A percentile compares a stretch with the other conserved stretches of the same genome.
Conservation (phyloP, 2,888 invertebrate species). For the Drosophila eohydei region DNA sequence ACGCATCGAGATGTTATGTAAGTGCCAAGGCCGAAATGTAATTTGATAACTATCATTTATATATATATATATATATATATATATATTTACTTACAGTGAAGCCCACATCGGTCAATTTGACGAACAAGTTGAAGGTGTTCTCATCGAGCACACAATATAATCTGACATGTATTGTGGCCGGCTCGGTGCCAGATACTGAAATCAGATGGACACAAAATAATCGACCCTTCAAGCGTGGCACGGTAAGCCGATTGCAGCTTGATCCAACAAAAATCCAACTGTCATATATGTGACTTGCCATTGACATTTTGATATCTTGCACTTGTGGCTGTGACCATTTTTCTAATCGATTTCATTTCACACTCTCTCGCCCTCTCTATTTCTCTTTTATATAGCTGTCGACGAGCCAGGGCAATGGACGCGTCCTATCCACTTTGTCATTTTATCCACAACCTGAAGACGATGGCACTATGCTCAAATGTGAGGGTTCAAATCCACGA, state of each 20-base stretch:
- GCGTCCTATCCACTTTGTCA: constrained; percentile 91
- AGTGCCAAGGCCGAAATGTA: constrained; percentile 85
- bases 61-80: not conserved
- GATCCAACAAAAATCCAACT: constrained; percentile 27
- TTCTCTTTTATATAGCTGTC: constrained; percentile 85
- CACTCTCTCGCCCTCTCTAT: constrained; percentile 23
- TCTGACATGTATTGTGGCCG: constrained; percentile 92
- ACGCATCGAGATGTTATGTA: constrained; percentile 92
- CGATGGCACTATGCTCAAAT: constrained; percentile 92
- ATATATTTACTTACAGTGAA: constrained; percentile 87
- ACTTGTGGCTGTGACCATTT: constrained; percentile 60
- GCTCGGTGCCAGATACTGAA: constrained; percentile 94
- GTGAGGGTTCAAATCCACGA: constrained; percentile 93
- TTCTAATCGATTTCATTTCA: constrained; percentile 75
- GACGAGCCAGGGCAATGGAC: constrained; percentile 89
- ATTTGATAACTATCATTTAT: not conserved
- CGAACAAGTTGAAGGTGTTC: constrained; percentile 91
- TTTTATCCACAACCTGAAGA: constrained; percentile 94
- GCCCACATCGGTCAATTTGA: constrained; percentile 91
- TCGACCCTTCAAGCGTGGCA: constrained; percentile 90
- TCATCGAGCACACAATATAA: constrained; percentile 92
- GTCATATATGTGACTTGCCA: constrained; percentile 69
- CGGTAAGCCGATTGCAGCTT: constrained; percentile 86
- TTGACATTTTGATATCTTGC: constrained; percentile 59
- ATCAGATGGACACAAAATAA: constrained; percentile 94